Base-by-base conservation (phyloP, 2,113 vertebrate species). In the Gallinago jamesoni region DNA sequence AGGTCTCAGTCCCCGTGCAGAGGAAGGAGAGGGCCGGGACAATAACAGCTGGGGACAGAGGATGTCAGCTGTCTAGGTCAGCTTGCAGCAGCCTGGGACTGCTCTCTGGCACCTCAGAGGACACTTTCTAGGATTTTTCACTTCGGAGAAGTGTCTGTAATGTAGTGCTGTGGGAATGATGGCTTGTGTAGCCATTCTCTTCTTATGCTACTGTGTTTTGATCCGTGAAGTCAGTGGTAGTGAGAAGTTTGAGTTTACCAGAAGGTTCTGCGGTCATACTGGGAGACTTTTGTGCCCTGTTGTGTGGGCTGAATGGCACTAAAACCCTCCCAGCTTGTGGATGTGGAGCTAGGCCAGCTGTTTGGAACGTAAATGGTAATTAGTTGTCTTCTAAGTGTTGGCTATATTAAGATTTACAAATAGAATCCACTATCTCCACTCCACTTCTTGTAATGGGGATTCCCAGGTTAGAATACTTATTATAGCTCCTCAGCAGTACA, bases 291-390 rank as follows among this genome's bases (percentile, higher is more conserved):
- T 90, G 85, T 88, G 67, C 53, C 82, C 72, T 69, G 82, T n/a
- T 60, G 53, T 53, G 91, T 96, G 90, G 90, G 94, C 53, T 89
- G 80, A 52, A 43, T 89, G 68, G 90, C 87, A 91, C 62, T 72
- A 18, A 83, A 89, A 33, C 33, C 56, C 56, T 92, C 66, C 17
- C 67, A 63, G 63, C 47, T 52, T 79, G 87, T 89, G 74, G 47
- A 81, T 50, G 23, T 87, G 92, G 95, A 96, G 80, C 83, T 41
- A 13, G 41, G 84, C 84, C 92, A 95, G 52, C 73, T 90, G 57
- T 84, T 95, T 84, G 57, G 83, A 78, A 57, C 22, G 23, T 6
- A 78, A 84, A 77, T 92, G 85, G 21, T 84, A 80, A 84, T 93
- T 50, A 75, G 76, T 55, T 88, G 33, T 70, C 79, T 88, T 93